Percentiles rank a stretch among this genome's conserved stretches.
These are phyloP conservation scores for Poeciliopsis gracilis DNA, from an alignment of 2,797 vertebrate species.

Conservation along the genomic window DNA sequence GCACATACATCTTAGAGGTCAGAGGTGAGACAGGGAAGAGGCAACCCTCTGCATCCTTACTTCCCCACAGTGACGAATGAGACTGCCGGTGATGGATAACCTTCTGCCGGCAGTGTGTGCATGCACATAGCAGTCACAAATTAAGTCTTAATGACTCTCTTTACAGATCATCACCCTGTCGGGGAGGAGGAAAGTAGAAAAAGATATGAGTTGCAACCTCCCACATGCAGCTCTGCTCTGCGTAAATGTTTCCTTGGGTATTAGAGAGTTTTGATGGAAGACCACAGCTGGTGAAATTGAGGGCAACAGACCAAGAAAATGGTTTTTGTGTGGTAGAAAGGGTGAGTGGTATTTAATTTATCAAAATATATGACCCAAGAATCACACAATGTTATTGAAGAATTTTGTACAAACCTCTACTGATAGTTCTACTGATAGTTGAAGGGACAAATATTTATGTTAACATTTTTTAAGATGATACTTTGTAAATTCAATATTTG, in stretches of 20 bases:
- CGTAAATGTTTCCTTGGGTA: constrained; percentile 28
- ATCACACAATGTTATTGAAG: not conserved
- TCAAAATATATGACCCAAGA: constrained; percentile 25
- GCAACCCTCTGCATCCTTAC: constrained; percentile 24
- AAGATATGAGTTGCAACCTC: constrained; percentile 8
- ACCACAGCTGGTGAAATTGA: constrained; percentile 39
- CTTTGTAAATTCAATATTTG: not conserved
- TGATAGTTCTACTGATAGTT: not conserved
- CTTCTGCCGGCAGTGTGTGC: constrained; percentile 42
- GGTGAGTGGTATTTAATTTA: constrained; percentile 46
- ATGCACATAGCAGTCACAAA: constrained; percentile 45
- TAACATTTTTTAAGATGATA: not conserved
- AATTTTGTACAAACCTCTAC: not conserved
- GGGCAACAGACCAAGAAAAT: constrained; percentile 51
- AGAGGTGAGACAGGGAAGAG: constrained; percentile 44
- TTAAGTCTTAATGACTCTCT: constrained; percentile 72
- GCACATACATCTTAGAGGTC: constrained; percentile 32
- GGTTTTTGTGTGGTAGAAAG: constrained; percentile 23
- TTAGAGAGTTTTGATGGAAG: constrained; percentile 47
- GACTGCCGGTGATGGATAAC: constrained; percentile 58
- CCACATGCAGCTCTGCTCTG: constrained; percentile 29
- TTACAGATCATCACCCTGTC: constrained; percentile 64
- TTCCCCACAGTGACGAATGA: constrained; percentile 26
- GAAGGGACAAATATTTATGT: not conserved
- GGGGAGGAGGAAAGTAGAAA: constrained; percentile 16